Evolutionary conservation across 2,888 invertebrate species (phyloP).

Genomic region (Ernsta delagoae): DNA sequence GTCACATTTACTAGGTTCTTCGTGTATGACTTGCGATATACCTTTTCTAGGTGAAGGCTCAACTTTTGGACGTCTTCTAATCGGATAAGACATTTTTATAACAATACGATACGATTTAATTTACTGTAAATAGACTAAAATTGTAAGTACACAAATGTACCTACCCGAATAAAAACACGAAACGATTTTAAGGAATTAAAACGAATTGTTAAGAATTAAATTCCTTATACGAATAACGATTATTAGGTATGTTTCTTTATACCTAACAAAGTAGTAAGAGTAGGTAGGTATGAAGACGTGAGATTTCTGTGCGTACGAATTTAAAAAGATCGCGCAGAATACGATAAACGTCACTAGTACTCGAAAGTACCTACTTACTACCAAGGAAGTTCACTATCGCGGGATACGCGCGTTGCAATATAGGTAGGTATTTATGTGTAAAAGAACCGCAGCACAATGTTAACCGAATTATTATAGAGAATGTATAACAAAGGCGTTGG

Average conservation of each 20-base stretch:
- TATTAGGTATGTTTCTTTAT: not conserved
- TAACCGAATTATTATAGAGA: not conserved
- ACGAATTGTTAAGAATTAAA: not conserved
- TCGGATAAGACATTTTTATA: slow-evolving; percentile 1
- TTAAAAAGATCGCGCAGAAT: not conserved
- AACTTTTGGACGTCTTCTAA: not conserved
- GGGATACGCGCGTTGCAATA: not conserved
- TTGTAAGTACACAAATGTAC: not conserved
- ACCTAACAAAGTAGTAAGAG: not conserved
- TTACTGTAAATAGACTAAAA: too few species aligned
- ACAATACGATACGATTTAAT: too few species aligned
- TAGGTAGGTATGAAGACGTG: not conserved
- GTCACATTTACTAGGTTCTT: not conserved
- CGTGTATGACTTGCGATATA: not conserved
- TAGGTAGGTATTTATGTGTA: not conserved
- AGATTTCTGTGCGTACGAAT: not conserved
- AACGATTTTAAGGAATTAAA: not conserved
- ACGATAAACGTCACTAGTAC: not conserved
- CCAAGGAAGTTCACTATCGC: not conserved
- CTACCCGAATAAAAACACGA: not conserved
- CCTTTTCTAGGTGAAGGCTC: not conserved
- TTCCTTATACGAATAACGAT: not conserved
- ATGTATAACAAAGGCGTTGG: slow-evolving; percentile 8
- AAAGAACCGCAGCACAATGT: not conserved
- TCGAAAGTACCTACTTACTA: not conserved